Conservation (phyloP, 2,888 invertebrate species). For the Apocheima hispidaria region DNA sequence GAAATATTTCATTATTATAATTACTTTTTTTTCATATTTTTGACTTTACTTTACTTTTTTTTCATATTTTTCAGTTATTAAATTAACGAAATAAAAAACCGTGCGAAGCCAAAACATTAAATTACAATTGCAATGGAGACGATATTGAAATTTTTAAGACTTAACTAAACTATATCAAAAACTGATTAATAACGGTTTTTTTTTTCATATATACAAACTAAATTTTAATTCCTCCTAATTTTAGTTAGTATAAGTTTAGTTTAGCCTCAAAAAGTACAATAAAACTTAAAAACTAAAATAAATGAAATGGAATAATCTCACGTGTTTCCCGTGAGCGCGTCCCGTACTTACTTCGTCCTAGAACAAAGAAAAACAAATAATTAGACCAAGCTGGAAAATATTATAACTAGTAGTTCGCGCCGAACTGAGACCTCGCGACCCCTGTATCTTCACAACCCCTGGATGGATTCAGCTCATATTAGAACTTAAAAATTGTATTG, state of each 20-base stretch:
- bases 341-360: conserved; percentile 86
- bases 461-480: no score
- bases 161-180: neutral
- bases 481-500: no score
- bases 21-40: no score
- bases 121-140: neutral
- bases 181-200: no score
- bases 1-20: no score
- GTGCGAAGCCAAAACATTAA: conserved; percentile 3
- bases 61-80: no score
- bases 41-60: no score
- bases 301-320: conserved; percentile 74
- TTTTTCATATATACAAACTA: no score
- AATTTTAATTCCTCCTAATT: neutral
- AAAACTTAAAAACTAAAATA: conserved; percentile 22
- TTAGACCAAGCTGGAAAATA: conserved; percentile 45
- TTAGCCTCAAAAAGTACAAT: no score
- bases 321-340: conserved; percentile 72
- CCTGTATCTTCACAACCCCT: no score
- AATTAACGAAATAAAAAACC: conserved; percentile 15
- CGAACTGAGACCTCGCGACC: no score
- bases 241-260: neutral
- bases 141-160: neutral
- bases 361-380: conserved; percentile 76
- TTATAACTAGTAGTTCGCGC: no score